These are phyloP conservation scores for Thomomys bottae DNA, from an alignment of 2,113 vertebrate genomes.

Conservation along the genomic window DNA sequence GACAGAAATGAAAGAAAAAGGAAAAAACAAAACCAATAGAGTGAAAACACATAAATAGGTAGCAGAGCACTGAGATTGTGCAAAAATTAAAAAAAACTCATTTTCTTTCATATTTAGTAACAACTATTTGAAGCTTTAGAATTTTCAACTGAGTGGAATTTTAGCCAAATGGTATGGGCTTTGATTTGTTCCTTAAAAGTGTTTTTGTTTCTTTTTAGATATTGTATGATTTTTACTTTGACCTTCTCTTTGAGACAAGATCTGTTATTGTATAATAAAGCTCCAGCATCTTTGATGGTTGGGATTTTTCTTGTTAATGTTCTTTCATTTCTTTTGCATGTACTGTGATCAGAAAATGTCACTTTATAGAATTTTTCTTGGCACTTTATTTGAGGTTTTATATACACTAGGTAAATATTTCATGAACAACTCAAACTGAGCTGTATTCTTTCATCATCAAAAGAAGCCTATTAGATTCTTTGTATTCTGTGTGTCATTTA, in stretches of 20 bases:
- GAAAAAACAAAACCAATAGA: not conserved
- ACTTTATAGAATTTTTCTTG: not conserved
- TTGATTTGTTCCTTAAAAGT: not conserved
- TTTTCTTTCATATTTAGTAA: not conserved
- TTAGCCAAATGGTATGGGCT: not conserved
- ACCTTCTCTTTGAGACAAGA: not conserved
- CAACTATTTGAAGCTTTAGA: not conserved
- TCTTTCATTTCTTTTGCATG: conserved; percentile 27
- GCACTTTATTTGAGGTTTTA: not conserved
- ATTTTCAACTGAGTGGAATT: not conserved
- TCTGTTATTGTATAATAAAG: not conserved
- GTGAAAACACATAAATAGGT: not conserved
- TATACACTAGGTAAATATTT: conserved; percentile 19
- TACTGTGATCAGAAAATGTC: conserved; percentile 5
- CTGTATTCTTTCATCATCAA: not conserved
- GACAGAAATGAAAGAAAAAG: not conserved
- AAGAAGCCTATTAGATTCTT: not conserved
- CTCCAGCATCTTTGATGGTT: not conserved
- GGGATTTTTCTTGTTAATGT: not conserved
- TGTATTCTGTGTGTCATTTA: not conserved
- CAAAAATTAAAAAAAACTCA: not conserved
- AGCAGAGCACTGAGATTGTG: too few species aligned
- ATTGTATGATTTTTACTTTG: not conserved
- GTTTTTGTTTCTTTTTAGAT: not conserved
- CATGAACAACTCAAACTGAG: not conserved